Base-by-base conservation (phyloP, 1,140 invertebrate genomes). In the Drosophila willistoni region DNA sequence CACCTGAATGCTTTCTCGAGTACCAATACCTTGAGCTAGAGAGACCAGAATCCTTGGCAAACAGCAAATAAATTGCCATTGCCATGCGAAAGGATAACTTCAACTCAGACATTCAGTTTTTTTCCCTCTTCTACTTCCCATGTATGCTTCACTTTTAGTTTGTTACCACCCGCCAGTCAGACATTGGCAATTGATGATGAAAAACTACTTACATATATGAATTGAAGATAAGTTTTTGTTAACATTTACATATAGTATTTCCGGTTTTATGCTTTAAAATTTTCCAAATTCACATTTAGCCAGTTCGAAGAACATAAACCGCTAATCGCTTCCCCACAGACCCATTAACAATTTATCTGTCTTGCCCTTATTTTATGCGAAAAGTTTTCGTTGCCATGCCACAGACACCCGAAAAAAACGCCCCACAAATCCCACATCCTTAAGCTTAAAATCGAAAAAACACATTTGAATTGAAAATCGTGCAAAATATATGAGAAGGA, bases 321-420 rank as follows among this genome's bases (percentile, higher is more conserved):
- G 77, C 84, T 89, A 89, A 89, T 89, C 84, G 84, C 84, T 81
- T 89, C 84, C 84, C 84, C 84, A 89, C 80, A 89, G 84, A 89
- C 84, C 74, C 84, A 89, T 89, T 89, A 89, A 89, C 84, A 89
- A 89, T 89, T 89, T 89, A 89, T 89, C 84, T 89, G 89, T 80
- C 82, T 59, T 33, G 29, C 56, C 56, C 73, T 81, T 89, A 84
- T 89, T 89, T 89, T 89, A 89, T 89, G 85, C 80, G 84, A 89
- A 89, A 89, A 89, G 47, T 89, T 89, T 79, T 55, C 65, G 60
- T 39, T 67, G 51, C 72, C 41, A 76, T 70, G n/a, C 14, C 56
- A 25, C 47, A 56, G 17, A 29, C 29, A 29, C 29, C 29, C 25
- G 3, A 29, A 29, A 29, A 29, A 29, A 29, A 5, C 29, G 29